Percentiles rank a stretch among this genome's conserved stretches.
Conservation (phyloP, 2,888 invertebrate genomes). For the Volucella inanis region DNA sequence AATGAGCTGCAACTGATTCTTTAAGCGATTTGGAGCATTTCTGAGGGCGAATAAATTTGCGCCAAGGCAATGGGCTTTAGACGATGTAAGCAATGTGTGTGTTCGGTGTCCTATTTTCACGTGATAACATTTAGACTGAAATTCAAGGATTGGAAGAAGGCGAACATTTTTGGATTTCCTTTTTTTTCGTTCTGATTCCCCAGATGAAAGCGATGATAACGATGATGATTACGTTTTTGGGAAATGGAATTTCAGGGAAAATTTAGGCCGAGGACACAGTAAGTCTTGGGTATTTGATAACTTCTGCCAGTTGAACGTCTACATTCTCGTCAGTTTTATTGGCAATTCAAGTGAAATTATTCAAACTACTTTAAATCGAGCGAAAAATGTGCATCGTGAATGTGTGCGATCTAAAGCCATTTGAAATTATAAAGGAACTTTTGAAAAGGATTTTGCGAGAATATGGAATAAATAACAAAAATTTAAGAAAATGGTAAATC, state of each 20-base stretch:
- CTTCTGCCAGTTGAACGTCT: background rate
- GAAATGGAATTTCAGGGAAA: background rate
- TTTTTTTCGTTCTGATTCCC: background rate
- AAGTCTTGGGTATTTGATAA: background rate
- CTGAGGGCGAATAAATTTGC: slow-evolving; percentile 10
- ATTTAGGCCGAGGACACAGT: background rate
- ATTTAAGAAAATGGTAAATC: too few species aligned
- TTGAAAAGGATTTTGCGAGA: too few species aligned
- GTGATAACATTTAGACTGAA: slow-evolving; percentile 17
- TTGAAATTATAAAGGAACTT: too few species aligned
- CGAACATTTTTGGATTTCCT: background rate
- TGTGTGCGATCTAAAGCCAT: too few species aligned
- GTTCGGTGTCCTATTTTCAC: background rate
- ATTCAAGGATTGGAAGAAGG: background rate
- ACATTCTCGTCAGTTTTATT: background rate
- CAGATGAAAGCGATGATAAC: background rate
- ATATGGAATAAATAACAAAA: too few species aligned
- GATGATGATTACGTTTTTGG: background rate
- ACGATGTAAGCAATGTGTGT: slow-evolving; percentile 5
- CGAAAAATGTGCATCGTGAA: background rate
- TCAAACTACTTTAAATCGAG: background rate
- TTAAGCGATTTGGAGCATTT: slow-evolving; percentile 10
- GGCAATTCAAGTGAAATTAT: background rate
- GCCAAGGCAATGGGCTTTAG: background rate
- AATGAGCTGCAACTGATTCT: slow-evolving; percentile 3